These are phyloP conservation scores for Orius insidiosus DNA, from an alignment of 1,140 invertebrate genomes.

Conservation along the genomic window DNA sequence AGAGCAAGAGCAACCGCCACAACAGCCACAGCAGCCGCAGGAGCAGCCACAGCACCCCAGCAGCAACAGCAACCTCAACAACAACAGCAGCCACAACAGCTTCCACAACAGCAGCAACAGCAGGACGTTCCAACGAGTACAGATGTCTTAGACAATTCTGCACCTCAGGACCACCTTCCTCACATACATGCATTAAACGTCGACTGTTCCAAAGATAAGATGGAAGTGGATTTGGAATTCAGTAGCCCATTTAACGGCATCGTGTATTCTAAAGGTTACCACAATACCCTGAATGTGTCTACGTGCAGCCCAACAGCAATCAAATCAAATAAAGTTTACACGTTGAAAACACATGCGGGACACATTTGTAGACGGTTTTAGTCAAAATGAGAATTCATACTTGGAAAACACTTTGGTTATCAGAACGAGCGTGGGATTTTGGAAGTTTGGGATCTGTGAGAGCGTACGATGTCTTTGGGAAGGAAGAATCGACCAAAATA, in stretches of 20 bases:
- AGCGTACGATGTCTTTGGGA: constrained; percentile 66
- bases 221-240: constrained; percentile 66
- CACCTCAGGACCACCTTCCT: constrained; percentile 40
- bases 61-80: no score
- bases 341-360: constrained; percentile 60
- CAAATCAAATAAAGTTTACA: constrained; percentile 54
- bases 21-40: no score
- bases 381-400: constrained; percentile 52
- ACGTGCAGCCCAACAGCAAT: constrained; percentile 50
- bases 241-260: constrained; percentile 56
- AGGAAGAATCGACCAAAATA: constrained; percentile 54
- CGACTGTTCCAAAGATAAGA: constrained; percentile 60
- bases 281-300: constrained; percentile 48
- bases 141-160: no score
- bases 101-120: no score
- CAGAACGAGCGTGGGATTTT: constrained; percentile 65
- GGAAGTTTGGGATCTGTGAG: constrained; percentile 62
- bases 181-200: constrained; percentile 59
- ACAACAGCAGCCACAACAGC: no score
- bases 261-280: constrained; percentile 68
- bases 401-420: constrained; percentile 64
- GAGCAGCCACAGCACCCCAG: no score
- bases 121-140: no score
- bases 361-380: constrained; percentile 64
- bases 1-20: no score